Evolutionary conservation across 2,113 vertebrate genomes (phyloP).

Genomic region (Microcebus tavaratra): DNA sequence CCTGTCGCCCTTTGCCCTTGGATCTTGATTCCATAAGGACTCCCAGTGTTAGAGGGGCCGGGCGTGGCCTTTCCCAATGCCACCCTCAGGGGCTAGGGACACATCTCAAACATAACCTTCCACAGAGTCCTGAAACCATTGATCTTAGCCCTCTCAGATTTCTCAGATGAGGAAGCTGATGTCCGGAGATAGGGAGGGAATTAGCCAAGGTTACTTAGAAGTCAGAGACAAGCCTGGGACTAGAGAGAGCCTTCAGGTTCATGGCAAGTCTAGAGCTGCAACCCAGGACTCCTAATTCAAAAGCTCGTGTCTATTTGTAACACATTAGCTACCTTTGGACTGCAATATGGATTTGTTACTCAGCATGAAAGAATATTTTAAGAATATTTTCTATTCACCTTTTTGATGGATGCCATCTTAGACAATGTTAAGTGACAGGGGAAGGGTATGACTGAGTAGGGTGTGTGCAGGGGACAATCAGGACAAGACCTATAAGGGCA

Average conservation of each 20-base stretch:
- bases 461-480: not conserved
- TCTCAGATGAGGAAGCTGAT: not conserved
- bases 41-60: not conserved
- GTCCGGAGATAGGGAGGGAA: not conserved
- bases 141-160: not conserved
- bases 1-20: not conserved
- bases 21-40: not conserved
- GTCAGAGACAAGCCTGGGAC: not conserved
- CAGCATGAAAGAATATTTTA: slow-evolving; percentile 2
- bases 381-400: not conserved
- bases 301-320: not conserved
- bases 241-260: not conserved
- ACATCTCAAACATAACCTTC: not conserved
- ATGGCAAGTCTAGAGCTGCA: not conserved
- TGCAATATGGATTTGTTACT: not conserved
- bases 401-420: not conserved
- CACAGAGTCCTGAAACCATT: not conserved
- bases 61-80: not conserved
- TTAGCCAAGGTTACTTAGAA: not conserved
- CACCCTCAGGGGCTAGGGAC: not conserved
- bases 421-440: not conserved
- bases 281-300: not conserved
- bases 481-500: not conserved
- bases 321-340: not conserved
- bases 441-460: not conserved